Percentiles rank a stretch among this genome's conserved stretches.
Evolutionary conservation across 1,140 invertebrate species (phyloP).

Genomic region (Thaumetopoea pityocampa): DNA sequence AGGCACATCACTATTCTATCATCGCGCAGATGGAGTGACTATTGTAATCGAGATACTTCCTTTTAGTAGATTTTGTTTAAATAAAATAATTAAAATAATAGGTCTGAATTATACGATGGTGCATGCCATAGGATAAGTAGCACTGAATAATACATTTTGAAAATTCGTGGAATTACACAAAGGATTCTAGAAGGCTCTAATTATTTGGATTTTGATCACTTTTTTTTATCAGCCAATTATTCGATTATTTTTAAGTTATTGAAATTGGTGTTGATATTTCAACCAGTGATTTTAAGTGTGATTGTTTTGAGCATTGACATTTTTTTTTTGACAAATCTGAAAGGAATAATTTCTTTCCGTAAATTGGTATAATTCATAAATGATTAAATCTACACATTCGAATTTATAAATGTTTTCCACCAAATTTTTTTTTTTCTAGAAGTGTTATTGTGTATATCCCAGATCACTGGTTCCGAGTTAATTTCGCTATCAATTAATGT

Average conservation of each 20-base stretch:
- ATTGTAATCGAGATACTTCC: constrained; percentile 10
- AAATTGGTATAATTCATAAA: constrained; percentile 5
- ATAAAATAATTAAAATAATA: too few species aligned
- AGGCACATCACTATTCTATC: neutral
- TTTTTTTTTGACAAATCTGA: too few species aligned
- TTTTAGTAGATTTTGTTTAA: constrained; percentile 30
- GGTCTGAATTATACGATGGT: too few species aligned
- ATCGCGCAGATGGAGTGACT: neutral
- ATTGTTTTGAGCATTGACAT: neutral
- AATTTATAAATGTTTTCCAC: too few species aligned
- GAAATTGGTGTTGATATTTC: constrained; percentile 49
- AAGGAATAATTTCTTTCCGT: too few species aligned
- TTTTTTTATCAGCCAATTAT: constrained; percentile 26
- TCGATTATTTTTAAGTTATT: constrained; percentile 31
- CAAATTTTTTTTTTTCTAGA: too few species aligned
- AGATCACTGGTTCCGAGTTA: too few species aligned
- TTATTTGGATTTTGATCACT: constrained; percentile 20
- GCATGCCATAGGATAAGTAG: constrained; percentile 70
- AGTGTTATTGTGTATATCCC: too few species aligned
- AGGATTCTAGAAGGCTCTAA: constrained; percentile 3
- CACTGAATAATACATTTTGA: constrained; percentile 21
- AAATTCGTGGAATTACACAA: constrained; percentile 8
- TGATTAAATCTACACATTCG: too few species aligned
- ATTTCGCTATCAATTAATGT: constrained; percentile 1
- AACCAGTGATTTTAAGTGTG: constrained; percentile 38